Evolutionary conservation across 2,888 invertebrate species (phyloP), one percentile per base, ranked within the genome.

Genomic region (Lasioglossum figueresi): DNA sequence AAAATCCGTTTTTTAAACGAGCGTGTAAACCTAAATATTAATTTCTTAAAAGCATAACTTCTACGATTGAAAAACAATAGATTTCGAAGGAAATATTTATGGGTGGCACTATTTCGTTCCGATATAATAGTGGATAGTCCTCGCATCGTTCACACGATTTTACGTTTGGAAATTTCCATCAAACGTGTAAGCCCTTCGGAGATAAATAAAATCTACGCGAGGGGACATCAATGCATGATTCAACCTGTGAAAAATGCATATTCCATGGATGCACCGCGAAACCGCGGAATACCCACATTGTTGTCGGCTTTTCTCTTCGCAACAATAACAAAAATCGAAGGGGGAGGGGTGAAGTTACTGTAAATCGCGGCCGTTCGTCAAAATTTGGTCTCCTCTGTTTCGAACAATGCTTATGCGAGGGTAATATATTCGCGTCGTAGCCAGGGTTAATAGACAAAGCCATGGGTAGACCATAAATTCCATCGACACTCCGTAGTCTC

Each of bases 391-490:
- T 56, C 82, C 14, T 63, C 34, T 10, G 23, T 43, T 66, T 16
- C 45, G 52, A 52, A 43, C 40, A 31, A 37, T 77, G 82, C 77
- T 84, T 40, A 31, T 31, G 70, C 80, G 45, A 31, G 43, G 43
- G 82, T 27, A 70, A 52, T 84, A 75, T 59, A 84, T 75, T 73
- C 27, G 56, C 23, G 70, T 75, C 83, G 74, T 45, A 40, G 52
- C 56, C 59, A 82, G 78, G 71, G 83, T 84, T 84, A 84, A 84
- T 82, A 74, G 83, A 84, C 83, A 84, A 84, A 78, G 82, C 82
- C 27, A 37, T 48, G 59, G 77, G 48, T 5, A 37, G 34, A 63
- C 40, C 75, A 83, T 84, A 84, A 84, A 84, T 84, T 43, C 43
- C 74, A 59, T 43, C 16, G 52, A 14, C 59, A 6, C 27, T 23